These are phyloP conservation scores for Hypomesus transpacificus DNA, from an alignment of 2,113 vertebrate species.

Conservation along the genomic window DNA sequence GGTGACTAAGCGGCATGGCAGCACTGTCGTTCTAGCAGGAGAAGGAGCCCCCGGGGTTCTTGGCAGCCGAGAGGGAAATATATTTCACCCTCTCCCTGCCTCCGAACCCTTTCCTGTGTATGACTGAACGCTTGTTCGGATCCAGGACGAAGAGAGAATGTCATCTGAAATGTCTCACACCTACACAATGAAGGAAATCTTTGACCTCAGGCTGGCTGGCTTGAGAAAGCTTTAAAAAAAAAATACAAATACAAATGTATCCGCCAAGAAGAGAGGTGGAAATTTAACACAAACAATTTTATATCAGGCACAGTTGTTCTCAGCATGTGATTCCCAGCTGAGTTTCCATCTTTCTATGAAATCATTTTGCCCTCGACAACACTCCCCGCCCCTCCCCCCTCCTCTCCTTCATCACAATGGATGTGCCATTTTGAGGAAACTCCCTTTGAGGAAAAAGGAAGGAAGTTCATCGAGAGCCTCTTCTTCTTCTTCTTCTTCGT, in stretches of 20 bases:
- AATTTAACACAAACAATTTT: too few species aligned
- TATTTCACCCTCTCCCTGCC: slow-evolving; percentile 10
- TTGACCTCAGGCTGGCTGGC: too few species aligned
- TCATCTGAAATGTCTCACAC: neutral
- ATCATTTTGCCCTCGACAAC: neutral
- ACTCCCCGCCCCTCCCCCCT: neutral
- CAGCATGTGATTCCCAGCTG: too few species aligned
- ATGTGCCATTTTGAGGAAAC: neutral
- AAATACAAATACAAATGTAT: too few species aligned
- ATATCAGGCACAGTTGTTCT: too few species aligned
- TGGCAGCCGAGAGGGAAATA: slow-evolving; percentile 28
- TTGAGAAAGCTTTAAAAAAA: too few species aligned
- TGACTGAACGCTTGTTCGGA: slow-evolving; percentile 20
- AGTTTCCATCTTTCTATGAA: too few species aligned
- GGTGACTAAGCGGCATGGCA: slow-evolving; percentile 9
- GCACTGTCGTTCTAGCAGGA: neutral
- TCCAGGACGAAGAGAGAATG: neutral
- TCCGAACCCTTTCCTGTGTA: slow-evolving; percentile 17
- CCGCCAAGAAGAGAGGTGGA: too few species aligned
- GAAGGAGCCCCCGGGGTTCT: slow-evolving; percentile 6
- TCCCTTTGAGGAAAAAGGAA: neutral
- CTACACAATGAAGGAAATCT: too few species aligned
- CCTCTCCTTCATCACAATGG: neutral
- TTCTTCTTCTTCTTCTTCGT: neutral
- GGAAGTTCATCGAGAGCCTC: slow-evolving; percentile 1